These are phyloP conservation scores for Riparia riparia DNA, from an alignment of 2,113 vertebrate genomes.

Conservation along the genomic window DNA sequence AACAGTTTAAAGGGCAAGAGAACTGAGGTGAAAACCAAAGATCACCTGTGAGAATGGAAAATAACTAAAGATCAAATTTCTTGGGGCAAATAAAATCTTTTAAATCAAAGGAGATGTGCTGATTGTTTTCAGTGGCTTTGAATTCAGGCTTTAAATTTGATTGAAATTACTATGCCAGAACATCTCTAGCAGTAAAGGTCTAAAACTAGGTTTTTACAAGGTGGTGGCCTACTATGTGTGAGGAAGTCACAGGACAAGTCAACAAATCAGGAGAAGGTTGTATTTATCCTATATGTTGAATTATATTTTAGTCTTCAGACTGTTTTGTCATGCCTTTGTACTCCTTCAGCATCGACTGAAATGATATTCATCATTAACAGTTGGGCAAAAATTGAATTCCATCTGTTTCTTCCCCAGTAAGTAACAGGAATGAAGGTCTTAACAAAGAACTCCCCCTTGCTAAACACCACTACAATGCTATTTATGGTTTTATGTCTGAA, in stretches of 20 bases:
- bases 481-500: constrained; percentile 18
- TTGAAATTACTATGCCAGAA: not conserved
- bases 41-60: not conserved
- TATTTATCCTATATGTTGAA: not conserved
- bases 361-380: not conserved
- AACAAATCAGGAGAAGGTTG: not conserved
- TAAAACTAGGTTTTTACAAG: not conserved
- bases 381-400: constrained; percentile 25
- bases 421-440: not conserved
- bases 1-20: not conserved
- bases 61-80: not conserved
- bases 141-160: not conserved
- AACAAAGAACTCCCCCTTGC: not conserved
- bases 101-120: not conserved
- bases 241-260: not conserved
- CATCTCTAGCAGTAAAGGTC: not conserved
- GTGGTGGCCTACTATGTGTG: not conserved
- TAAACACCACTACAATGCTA: not conserved
- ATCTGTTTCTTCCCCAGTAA: constrained; percentile 52
- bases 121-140: not conserved
- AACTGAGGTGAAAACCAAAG: not conserved
- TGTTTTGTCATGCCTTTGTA: not conserved
- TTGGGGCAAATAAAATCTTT: not conserved
- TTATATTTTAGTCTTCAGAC: constrained; percentile 9
- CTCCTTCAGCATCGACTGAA: not conserved